Base-by-base conservation (phyloP, 1,140 invertebrate genomes). In the Neodiprion virginianus region DNA sequence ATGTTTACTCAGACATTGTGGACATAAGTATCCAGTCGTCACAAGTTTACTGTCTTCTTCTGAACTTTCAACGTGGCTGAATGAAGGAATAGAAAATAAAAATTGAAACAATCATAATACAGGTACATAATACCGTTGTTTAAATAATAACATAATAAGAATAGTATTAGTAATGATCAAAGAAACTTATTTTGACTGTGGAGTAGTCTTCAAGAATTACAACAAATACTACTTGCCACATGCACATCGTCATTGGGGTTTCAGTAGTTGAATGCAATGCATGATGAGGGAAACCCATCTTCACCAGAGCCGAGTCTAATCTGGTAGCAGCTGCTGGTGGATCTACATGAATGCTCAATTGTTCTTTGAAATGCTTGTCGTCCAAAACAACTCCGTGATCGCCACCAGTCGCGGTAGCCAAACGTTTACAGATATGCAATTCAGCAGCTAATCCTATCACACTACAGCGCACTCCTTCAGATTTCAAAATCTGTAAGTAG, bases 401-500 rank as follows among this genome's bases (percentile, higher is more conserved):
- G 74, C 96, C 96, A 77, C 93, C 92, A 11, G 98, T 99, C 79
- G 94, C 91, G 80, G 93, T 92, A 71, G 95, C 94, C 71, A 99
- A 88, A 81, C 92, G 92, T 81, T 94, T 94, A 87, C 96, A 98
- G 21, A 99, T 93, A 78, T 94, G 92, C 5, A 99, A 94, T 90
- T 99, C 98, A n/a, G 98, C 98, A 21, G 96, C 94, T 28, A 99
- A 86, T 49, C 96, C 96, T 80, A 99, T 97, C 0, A 99, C 95
- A 47, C 97, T 99, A 87, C 96, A 98, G 69, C 97, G 89, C 48
- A 99, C 92, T 9, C 93, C 91, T 82, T 94, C 93, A 53, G 88
- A 88, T 88, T 95, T 95, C 49, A 95, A 86, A 67, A 83, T 86
- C 92, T 95, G 79, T 40, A 89, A 89, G 17, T 70, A 81, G 78